These are phyloP conservation scores for Lampris incognitus DNA, from an alignment of 2,113 vertebrate species.

Conservation along the genomic window DNA sequence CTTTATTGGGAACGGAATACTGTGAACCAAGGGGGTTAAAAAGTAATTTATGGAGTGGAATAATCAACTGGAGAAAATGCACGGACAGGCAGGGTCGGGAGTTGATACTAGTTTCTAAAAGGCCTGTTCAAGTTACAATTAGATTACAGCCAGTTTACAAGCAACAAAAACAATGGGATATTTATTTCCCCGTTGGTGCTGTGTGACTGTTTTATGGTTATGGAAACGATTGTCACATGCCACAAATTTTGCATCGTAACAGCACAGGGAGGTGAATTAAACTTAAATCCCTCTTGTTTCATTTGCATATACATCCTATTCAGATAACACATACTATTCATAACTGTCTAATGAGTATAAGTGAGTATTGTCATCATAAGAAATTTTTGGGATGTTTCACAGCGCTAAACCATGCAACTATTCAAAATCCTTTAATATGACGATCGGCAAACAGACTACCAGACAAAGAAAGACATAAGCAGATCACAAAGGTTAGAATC, in stretches of 20 bases:
- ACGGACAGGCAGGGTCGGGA: constrained; percentile 2
- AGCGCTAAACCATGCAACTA: no score
- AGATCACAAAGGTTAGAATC: no score
- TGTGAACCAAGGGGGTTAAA: constrained; percentile 45
- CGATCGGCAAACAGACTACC: no score
- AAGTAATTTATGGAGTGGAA: constrained; percentile 43
- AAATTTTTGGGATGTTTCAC: no score
- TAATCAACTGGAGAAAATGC: constrained; percentile 34
- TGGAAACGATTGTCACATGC: no score
- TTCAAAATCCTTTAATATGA: no score
- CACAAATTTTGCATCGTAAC: background rate
- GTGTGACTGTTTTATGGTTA: background rate
- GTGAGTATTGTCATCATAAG: no score
- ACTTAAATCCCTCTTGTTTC: background rate
- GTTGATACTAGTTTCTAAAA: constrained; percentile 11
- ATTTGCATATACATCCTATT: background rate
- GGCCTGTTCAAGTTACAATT: background rate
- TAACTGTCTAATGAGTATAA: background rate
- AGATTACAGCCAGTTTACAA: background rate
- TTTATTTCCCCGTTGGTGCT: background rate
- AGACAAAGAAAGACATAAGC: no score
- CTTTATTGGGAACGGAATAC: constrained; percentile 40
- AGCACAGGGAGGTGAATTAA: constrained; percentile 13
- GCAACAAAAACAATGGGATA: background rate
- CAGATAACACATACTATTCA: constrained; percentile 1